A percentile compares a stretch with the other conserved stretches of the same genome.
Evolutionary conservation across 1,140 invertebrate species (phyloP).

Genomic region (Heliothis subflexa): DNA sequence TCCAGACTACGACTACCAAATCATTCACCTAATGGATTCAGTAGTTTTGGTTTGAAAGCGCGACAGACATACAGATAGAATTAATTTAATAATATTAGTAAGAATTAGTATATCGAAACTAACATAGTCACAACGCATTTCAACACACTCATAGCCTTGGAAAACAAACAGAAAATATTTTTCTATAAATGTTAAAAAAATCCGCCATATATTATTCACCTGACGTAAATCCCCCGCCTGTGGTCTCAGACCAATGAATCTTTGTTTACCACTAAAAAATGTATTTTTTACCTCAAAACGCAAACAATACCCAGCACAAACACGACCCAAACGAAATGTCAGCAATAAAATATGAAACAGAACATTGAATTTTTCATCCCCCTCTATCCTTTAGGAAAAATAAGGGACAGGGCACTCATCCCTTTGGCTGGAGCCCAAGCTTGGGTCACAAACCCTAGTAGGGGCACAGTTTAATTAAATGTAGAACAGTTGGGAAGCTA

Average conservation of each 20-base stretch:
- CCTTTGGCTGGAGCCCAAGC: slow-evolving; percentile 6
- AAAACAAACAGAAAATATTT: too few relatives aligned
- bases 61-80: too few relatives aligned
- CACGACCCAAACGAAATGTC: neutral
- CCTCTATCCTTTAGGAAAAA: neutral
- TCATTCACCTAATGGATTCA: neutral
- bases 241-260: neutral
- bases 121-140: too few relatives aligned
- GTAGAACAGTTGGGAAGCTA: too few relatives aligned
- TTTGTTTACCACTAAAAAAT: neutral
- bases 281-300: neutral
- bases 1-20: too few relatives aligned
- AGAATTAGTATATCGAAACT: too few relatives aligned
- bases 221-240: neutral
- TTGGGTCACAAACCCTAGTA: neutral
- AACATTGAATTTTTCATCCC: neutral
- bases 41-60: neutral
- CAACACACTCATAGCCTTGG: too few relatives aligned
- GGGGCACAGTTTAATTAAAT: too few relatives aligned
- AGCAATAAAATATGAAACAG: slow-evolving; percentile 9
- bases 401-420: slow-evolving; percentile 1
- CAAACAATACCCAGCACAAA: slow-evolving; percentile 1
- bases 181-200: too few relatives aligned
- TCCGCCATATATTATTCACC: too few relatives aligned
- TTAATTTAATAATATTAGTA: too few relatives aligned